These are phyloP conservation scores for Caretta caretta DNA, from an alignment of 2,113 vertebrate species.

Conservation along the genomic window DNA sequence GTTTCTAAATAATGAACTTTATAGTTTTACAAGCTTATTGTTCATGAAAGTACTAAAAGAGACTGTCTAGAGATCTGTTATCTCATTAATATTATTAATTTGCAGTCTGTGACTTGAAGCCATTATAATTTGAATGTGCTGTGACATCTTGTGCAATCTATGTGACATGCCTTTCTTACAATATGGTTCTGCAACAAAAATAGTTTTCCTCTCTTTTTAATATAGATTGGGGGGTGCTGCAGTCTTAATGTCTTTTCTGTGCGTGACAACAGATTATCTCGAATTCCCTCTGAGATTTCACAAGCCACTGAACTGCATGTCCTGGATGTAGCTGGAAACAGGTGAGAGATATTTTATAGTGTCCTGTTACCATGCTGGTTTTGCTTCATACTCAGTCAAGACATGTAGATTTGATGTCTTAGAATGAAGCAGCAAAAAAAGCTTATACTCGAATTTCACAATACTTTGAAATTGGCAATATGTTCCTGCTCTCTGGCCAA, in stretches of 20 bases:
- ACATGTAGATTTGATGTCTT: neutral
- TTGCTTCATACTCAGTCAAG: neutral
- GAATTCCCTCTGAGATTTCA: conserved; percentile 93
- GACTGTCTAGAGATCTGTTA: neutral
- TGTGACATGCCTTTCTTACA: conserved; percentile 42
- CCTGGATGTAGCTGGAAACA: conserved; percentile 95
- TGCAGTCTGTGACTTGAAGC: conserved; percentile 28
- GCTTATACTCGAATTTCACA: rapidly evolving
- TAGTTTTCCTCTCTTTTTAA: conserved; percentile 12
- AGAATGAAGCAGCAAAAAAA: neutral
- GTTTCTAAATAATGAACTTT: neutral
- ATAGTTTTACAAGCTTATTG: neutral
- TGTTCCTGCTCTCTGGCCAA: neutral
- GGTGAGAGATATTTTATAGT: conserved; percentile 74
- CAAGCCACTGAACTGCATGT: conserved; percentile 95
- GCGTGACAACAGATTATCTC: conserved; percentile 91
- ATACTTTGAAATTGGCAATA: neutral
- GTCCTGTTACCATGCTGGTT: neutral
- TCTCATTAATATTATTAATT: neutral
- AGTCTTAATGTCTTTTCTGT: conserved; percentile 95
- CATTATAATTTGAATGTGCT: neutral
- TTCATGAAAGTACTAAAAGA: neutral
- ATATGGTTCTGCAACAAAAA: neutral
- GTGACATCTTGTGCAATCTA: neutral
- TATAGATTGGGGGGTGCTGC: conserved; percentile 94